These are phyloP conservation scores for Tetramorium alpestre DNA, from an alignment of 1,140 invertebrate species.

Conservation along the genomic window DNA sequence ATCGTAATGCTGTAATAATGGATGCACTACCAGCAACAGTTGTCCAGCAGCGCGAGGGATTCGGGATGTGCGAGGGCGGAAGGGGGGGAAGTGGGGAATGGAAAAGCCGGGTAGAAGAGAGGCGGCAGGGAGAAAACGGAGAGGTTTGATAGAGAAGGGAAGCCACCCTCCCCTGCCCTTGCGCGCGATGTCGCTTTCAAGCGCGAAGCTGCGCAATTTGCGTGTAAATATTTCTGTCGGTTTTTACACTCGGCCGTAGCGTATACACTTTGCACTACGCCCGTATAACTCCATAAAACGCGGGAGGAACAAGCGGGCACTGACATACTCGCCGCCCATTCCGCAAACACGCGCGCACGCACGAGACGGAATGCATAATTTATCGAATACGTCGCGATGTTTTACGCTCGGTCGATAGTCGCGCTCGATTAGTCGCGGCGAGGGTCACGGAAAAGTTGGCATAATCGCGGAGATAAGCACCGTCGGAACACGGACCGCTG, in stretches of 20 bases:
- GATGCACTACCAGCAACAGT: conserved; percentile 77
- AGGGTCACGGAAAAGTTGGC: conserved; percentile 36
- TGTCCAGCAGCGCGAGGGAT: conserved; percentile 68
- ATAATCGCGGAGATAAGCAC: conserved; percentile 40
- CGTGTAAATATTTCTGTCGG: conserved; percentile 55
- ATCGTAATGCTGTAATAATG: conserved; percentile 76
- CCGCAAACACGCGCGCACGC: conserved; percentile 28
- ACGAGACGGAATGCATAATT: conserved; percentile 51
- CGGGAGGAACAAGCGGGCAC: conserved; percentile 36
- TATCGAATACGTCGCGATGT: conserved; percentile 49
- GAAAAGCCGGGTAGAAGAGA: conserved; percentile 30
- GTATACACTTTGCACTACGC: conserved; percentile 16
- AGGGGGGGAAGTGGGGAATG: background rate
- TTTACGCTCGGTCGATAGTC: conserved; percentile 49
- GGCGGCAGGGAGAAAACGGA: conserved; percentile 31
- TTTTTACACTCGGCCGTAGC: conserved; percentile 28
- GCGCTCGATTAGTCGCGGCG: conserved; percentile 49
- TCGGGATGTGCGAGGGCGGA: conserved; percentile 14
- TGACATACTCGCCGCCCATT: conserved; percentile 7
- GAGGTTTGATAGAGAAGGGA: conserved; percentile 3
- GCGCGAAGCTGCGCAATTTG: conserved; percentile 53
- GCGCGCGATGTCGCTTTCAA: conserved; percentile 23
- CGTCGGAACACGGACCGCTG: background rate
- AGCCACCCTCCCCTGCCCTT: background rate
- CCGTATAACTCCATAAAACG: conserved; percentile 48